Percentiles rank a stretch among this genome's conserved stretches.
Evolutionary conservation across 2,888 invertebrate genomes (phyloP).

Genomic region (Chaetogeoica ovagalla): DNA sequence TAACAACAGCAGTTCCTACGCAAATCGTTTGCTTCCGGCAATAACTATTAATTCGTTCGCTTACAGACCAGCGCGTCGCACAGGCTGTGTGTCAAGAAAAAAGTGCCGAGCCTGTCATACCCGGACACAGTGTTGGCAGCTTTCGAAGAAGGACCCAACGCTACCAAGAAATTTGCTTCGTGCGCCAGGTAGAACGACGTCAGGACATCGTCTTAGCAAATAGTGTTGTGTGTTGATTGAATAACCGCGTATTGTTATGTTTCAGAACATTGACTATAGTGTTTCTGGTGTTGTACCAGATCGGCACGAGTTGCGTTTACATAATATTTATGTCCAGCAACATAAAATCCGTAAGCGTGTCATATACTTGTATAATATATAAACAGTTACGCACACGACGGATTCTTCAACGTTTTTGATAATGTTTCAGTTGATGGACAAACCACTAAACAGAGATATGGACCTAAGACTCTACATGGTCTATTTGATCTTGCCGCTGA

Average conservation of each 20-base stretch:
- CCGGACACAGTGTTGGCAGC: background rate
- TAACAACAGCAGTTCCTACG: no score
- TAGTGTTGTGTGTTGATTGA: no score
- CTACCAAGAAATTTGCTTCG: background rate
- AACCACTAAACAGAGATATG: background rate
- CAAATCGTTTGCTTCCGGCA: no score
- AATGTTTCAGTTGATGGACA: background rate
- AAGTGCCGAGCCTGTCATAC: background rate
- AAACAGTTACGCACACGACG: no score
- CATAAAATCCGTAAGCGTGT: background rate
- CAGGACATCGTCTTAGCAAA: no score
- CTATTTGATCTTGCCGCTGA: background rate
- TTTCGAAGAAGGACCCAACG: background rate
- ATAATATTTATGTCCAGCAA: background rate
- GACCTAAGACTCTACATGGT: background rate
- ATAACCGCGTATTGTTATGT: background rate
- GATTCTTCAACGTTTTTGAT: no score
- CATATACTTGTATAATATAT: no score
- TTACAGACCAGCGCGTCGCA: background rate
- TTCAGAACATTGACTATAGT: background rate
- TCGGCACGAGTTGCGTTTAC: background rate
- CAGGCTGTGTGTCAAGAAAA: background rate
- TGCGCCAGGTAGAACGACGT: background rate
- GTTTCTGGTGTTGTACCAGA: background rate
- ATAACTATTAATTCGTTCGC: no score